phyloP scores from a whole-genome alignment of 2,888 invertebrate genomes.

The Aproaerema taeniolella region DNA sequence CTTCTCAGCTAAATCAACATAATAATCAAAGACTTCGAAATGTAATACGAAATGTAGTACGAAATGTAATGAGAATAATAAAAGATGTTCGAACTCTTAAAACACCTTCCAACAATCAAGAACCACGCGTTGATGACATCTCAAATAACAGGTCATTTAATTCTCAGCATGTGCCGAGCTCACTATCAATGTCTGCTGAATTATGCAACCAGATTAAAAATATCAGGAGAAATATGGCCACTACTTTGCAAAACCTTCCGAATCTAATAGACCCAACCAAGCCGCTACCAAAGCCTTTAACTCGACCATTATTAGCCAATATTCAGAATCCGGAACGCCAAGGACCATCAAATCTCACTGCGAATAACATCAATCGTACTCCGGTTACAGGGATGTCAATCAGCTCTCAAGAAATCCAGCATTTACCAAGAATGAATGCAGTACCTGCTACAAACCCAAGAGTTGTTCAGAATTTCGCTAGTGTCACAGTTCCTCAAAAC shows the following conservation, averaged over 20 bases:
- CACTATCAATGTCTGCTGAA: too few relatives aligned
- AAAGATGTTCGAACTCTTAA: neutral
- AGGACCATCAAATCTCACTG: too few relatives aligned
- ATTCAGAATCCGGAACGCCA: too few relatives aligned
- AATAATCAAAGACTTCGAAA: too few relatives aligned
- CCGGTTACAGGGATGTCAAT: neutral
- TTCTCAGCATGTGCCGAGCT: neutral
- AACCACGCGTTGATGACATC: constrained; percentile 1
- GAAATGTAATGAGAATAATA: too few relatives aligned
- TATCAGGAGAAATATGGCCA: neutral
- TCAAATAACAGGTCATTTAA: neutral
- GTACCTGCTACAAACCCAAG: neutral
- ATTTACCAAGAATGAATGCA: neutral
- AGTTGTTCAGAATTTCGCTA: neutral
- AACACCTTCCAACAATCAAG: constrained; percentile 6
- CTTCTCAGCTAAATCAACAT: too few relatives aligned
- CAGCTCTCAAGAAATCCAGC: neutral
- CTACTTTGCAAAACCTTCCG: neutral
- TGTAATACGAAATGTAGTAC: too few relatives aligned
- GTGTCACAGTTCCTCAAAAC: constrained; percentile 1
- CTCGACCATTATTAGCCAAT: too few relatives aligned
- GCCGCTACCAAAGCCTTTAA: neutral
- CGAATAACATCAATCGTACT: neutral
- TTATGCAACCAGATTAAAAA: neutral
- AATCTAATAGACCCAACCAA: neutral